These are phyloP conservation scores for Metridium senile DNA, from an alignment of 92 coral and sea anemone genomes.

Conservation along the genomic window DNA sequence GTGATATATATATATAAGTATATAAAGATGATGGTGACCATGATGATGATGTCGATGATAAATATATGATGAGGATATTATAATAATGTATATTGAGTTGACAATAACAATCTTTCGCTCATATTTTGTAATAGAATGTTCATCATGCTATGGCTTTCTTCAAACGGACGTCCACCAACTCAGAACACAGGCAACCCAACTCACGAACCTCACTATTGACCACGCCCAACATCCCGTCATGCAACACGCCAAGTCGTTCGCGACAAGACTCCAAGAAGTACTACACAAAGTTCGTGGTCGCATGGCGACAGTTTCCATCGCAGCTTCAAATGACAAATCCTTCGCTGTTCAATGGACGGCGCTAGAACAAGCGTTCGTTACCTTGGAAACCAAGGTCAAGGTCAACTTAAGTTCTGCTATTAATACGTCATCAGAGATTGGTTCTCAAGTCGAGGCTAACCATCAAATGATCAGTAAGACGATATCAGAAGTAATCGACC, in stretches of 20 bases:
- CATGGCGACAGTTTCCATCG: conserved; percentile 17
- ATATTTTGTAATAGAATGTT: too few relatives aligned
- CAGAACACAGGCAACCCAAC: conserved; percentile 52
- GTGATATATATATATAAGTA: neutral
- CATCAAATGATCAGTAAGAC: neutral
- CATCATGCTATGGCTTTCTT: conserved; percentile 72
- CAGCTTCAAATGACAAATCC: conserved; percentile 34
- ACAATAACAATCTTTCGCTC: neutral
- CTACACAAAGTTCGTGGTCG: conserved; percentile 46
- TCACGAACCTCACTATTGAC: conserved; percentile 23
- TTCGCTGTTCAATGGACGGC: conserved; percentile 43
- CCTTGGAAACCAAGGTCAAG: conserved; percentile 26
- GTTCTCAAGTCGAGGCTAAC: neutral
- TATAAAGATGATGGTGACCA: neutral
- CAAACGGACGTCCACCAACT: conserved; percentile 68
- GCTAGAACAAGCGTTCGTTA: conserved; percentile 20
- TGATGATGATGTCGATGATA: neutral
- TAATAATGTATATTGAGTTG: neutral
- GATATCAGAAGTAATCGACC: neutral
- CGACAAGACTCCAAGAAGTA: conserved; percentile 52
- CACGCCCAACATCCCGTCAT: conserved; percentile 54
- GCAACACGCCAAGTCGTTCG: conserved; percentile 55
- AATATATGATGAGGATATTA: neutral
- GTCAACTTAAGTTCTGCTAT: conserved; percentile 4
- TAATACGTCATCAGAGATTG: conserved; percentile 14